Evolutionary conservation across 2,113 vertebrate genomes (phyloP).

Genomic region (Solea senegalensis): DNA sequence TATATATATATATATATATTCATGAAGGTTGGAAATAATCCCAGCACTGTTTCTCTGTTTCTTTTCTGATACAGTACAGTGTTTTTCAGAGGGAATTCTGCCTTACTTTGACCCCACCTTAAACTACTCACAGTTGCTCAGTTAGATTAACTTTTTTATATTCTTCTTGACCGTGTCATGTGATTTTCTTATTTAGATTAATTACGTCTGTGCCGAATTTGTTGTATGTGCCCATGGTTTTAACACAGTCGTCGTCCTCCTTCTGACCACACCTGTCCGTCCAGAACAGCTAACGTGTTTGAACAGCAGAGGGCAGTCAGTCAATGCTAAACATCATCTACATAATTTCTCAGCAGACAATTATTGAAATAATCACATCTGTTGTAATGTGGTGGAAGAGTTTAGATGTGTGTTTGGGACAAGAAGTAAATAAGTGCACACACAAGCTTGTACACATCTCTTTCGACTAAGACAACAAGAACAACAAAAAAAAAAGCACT

Average conservation of each 20-base stretch:
- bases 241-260: neutral
- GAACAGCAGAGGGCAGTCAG: slow-evolving; percentile 73
- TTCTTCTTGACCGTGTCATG: neutral
- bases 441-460: no score
- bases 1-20: slow-evolving; percentile 45
- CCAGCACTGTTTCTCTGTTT: slow-evolving; percentile 24
- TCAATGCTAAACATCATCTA: slow-evolving; percentile 12
- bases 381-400: slow-evolving; percentile 1
- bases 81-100: slow-evolving; percentile 22
- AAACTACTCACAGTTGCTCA: slow-evolving; percentile 6
- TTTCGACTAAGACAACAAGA: no score
- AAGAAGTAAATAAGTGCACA: no score
- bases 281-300: neutral
- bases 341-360: slow-evolving; percentile 6
- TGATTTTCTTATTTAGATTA: neutral
- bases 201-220: no score
- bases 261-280: slow-evolving; percentile 23
- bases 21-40: slow-evolving; percentile 50
- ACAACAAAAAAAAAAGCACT: no score
- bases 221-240: neutral
- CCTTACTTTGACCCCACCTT: slow-evolving; percentile 29
- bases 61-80: slow-evolving; percentile 21
- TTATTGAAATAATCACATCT: slow-evolving; percentile 7
- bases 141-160: slow-evolving; percentile 23
- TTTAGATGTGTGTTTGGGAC: neutral